Evolutionary conservation across 2,113 vertebrate species (phyloP).

Genomic region (Alces alces): DNA sequence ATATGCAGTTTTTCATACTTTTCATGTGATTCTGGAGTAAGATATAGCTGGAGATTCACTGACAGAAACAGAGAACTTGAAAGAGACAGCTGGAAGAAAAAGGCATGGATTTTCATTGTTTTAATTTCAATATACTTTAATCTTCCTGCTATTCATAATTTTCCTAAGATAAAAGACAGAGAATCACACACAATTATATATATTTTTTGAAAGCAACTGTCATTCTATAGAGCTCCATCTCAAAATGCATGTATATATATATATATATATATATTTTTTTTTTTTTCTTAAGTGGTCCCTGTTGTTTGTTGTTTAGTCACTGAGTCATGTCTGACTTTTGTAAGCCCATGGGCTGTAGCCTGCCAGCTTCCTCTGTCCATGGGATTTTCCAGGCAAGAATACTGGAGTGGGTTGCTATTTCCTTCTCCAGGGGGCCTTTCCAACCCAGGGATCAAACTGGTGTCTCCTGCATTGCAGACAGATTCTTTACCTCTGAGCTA

Average conservation of each 20-base stretch:
- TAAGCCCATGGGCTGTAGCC: too few relatives aligned
- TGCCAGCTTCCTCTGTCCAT: too few relatives aligned
- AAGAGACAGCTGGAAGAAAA: neutral
- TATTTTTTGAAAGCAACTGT: neutral
- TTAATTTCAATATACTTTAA: neutral
- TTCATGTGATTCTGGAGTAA: neutral
- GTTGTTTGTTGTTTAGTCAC: neutral
- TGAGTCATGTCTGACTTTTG: neutral
- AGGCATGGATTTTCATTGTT: neutral
- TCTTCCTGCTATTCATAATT: neutral
- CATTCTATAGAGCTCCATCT: neutral
- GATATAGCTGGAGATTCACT: neutral
- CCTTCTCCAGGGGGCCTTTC: too few relatives aligned
- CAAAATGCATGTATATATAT: neutral
- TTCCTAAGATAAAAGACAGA: neutral
- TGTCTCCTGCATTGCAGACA: too few relatives aligned
- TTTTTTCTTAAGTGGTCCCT: neutral
- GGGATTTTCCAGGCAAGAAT: too few relatives aligned
- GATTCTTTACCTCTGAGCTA: neutral
- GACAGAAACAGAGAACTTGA: neutral
- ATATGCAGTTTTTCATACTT: neutral
- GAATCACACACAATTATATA: neutral
- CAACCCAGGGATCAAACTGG: too few relatives aligned
- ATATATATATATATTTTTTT: too few relatives aligned
- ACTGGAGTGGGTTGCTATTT: too few relatives aligned